These are phyloP conservation scores for Himalopsyche phryganea DNA, from an alignment of 1,140 invertebrate species.

Conservation along the genomic window DNA sequence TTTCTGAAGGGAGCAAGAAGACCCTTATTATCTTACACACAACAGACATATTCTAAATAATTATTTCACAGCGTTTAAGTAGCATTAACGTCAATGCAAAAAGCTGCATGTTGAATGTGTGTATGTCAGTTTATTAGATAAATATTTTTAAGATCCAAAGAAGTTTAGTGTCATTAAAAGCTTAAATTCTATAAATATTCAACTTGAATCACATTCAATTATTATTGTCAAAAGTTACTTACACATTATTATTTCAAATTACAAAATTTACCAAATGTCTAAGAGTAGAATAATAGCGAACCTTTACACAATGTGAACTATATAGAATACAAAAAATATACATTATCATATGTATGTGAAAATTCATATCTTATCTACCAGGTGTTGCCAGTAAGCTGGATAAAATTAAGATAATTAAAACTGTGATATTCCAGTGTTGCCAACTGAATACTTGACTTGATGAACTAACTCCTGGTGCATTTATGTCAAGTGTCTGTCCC, in stretches of 20 bases:
- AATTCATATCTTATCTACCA: slow-evolving; percentile 26
- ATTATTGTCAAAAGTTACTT: slow-evolving; percentile 3
- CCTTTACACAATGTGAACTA: slow-evolving; percentile 10
- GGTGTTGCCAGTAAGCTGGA: slow-evolving; percentile 11
- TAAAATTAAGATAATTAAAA: not conserved
- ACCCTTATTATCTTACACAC: not conserved
- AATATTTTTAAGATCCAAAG: no score
- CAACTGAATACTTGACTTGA: slow-evolving; percentile 8
- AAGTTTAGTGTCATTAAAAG: no score
- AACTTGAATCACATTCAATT: no score
- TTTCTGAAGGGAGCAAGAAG: no score
- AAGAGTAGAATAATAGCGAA: slow-evolving; percentile 8
- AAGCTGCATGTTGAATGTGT: no score
- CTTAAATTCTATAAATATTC: no score
- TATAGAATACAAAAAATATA: slow-evolving; percentile 17
- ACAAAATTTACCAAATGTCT: slow-evolving; percentile 2
- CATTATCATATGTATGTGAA: slow-evolving; percentile 7
- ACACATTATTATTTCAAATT: not conserved
- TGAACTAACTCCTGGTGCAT: not conserved
- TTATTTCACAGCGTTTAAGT: not conserved
- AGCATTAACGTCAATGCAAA: no score
- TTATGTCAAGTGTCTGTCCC: slow-evolving; percentile 41
- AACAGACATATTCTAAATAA: not conserved
- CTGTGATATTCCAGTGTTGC: slow-evolving; percentile 3
- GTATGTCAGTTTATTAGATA: no score